A percentile compares a stretch with the other conserved stretches of the same genome.
Conservation (phyloP, 2,113 vertebrate genomes). For the Nicator chloris region DNA sequence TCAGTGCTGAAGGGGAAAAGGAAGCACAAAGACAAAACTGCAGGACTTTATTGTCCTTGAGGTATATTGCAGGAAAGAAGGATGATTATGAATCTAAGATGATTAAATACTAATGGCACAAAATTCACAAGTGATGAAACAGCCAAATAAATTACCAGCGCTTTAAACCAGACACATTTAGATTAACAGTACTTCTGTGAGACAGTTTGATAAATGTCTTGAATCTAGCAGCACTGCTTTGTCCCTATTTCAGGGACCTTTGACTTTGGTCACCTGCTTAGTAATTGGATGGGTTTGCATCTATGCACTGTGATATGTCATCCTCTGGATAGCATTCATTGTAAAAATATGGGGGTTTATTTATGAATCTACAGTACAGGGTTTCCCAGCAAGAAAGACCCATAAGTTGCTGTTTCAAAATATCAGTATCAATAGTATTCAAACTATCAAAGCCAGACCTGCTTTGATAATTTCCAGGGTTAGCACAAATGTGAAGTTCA, state of each 20-base stretch:
- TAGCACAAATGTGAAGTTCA: neutral
- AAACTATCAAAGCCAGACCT: neutral
- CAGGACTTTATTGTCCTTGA: constrained; percentile 29
- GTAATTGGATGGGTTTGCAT: neutral
- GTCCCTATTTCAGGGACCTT: constrained; percentile 28
- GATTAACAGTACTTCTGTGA: constrained; percentile 60
- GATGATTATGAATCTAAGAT: constrained; percentile 60
- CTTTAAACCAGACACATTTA: constrained; percentile 62
- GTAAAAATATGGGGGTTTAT: neutral
- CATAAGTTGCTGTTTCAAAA: neutral
- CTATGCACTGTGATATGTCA: neutral
- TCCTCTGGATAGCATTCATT: neutral
- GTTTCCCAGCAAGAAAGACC: neutral
- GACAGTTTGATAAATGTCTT: constrained; percentile 62
- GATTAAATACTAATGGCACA: constrained; percentile 66
- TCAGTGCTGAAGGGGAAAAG: neutral
- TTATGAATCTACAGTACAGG: neutral
- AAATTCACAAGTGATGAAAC: constrained; percentile 65
- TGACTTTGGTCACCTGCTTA: constrained; percentile 8
- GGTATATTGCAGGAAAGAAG: constrained; percentile 5
- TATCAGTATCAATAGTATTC: neutral
- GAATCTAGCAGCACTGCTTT: neutral
- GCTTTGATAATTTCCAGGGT: neutral
- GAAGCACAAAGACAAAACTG: neutral
- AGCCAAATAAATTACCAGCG: constrained; percentile 49